Evolutionary conservation across 2,888 invertebrate species (phyloP), one percentile per base, ranked within the genome.

Genomic region (Acheta domesticus): DNA sequence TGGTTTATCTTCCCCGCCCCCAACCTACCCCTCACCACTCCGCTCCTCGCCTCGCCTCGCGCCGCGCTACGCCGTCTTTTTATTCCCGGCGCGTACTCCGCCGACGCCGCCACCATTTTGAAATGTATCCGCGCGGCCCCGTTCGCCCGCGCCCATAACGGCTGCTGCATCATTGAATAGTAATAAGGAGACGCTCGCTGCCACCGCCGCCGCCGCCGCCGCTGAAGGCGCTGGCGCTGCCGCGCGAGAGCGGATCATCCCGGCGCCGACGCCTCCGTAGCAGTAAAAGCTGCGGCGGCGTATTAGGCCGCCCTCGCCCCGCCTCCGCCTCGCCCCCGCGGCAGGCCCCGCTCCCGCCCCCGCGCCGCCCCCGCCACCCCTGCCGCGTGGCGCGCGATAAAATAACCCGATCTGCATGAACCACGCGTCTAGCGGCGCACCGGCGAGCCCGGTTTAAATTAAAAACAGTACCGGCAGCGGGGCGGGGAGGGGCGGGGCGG

Each of bases 161-260:
- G 84, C 84, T 84, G 85, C 85, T 86, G 87, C 86, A 86, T 86
- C 87, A 87, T 87, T 87, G 87, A 87, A 87, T 87, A 86, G 86
- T 87, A 87, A 87, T 87, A 87, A 87, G 87, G 62, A 62, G 12
- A 62, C 62, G 62, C 36, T 36, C 36, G 23, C 23, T 23, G 23
- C 23, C 23, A 2, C 23, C 23, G n/a, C n/a, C n/a, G n/a, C n/a
- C n/a, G 36, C 36, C 36, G 36, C 36, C 36, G 36, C 36, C 36
- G 8, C 36, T 36, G 36, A 8, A 36, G 36, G 36, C 36, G 36
- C 36, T 36, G 36, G 5, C 8, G 36, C 36, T 4, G 36, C 36
- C 36, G 36, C 36, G 36, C 36, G 36, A 36, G 36, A 36, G 36
- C 62, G 62, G 62, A 62, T 62, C 62, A 62, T 62, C 62, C 36